A percentile compares a stretch with the other conserved stretches of the same genome.
These are phyloP conservation scores for Theropithecus gelada DNA, from an alignment of 2,113 vertebrate species.

Conservation along the genomic window DNA sequence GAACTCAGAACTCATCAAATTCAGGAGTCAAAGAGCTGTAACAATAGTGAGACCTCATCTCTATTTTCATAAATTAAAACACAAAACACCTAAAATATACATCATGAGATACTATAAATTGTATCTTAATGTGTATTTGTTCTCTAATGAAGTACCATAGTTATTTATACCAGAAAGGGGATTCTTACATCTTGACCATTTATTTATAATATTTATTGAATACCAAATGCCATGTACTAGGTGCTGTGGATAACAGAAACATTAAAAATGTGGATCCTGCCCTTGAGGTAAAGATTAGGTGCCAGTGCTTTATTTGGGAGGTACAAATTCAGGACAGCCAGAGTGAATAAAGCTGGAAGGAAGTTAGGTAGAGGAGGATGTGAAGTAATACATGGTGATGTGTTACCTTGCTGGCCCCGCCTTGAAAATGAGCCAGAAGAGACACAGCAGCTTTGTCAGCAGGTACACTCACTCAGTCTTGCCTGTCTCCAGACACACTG, in stretches of 20 bases:
- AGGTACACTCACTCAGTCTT: neutral
- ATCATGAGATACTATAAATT: neutral
- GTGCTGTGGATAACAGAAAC: neutral
- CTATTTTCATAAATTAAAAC: neutral
- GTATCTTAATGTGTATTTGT: neutral
- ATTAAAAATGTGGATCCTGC: neutral
- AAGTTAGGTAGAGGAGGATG: neutral
- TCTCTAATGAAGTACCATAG: neutral
- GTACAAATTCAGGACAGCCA: neutral
- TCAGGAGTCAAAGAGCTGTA: neutral
- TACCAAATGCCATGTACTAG: neutral
- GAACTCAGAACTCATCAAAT: too few relatives aligned
- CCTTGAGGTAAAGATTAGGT: neutral
- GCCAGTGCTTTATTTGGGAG: neutral
- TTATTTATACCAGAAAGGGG: neutral
- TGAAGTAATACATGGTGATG: neutral
- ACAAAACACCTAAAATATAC: neutral
- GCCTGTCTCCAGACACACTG: neutral
- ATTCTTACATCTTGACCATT: neutral
- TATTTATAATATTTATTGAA: constrained; percentile 18
- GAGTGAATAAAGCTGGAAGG: neutral
- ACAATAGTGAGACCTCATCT: neutral
- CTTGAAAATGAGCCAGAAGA: neutral
- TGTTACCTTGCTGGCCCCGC: neutral
- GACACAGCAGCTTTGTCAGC: neutral